Base-by-base conservation (phyloP, 1,140 invertebrate species). In the Drosophila rhopaloa region DNA sequence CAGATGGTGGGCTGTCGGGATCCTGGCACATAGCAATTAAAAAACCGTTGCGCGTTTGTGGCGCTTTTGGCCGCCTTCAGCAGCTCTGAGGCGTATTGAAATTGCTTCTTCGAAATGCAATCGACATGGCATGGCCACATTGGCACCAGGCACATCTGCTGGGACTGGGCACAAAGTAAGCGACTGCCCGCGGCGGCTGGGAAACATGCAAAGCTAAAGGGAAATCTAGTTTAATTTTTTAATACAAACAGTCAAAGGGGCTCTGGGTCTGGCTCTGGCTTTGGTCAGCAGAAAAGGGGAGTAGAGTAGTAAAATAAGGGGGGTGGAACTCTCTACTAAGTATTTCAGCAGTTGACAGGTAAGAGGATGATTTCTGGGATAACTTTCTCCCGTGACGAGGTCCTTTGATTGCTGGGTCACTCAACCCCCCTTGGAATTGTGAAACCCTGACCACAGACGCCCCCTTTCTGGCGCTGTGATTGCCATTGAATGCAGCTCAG, bases 201-300 rank as follows among this genome's bases (percentile, higher is more conserved):
- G 51, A 74, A 88, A 63, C 82, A 86, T 86, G 70, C 74, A 86
- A 86, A 82, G 80, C 83, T 83, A 88, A 83, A 80, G 84, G 84
- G 83, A 89, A 88, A 88, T 89, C 83, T 83, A 89, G 83, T 88
- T 88, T 88, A 89, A 88, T 89, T 88, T 88, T 88, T 89, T 83
- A 77, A 83, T 83, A 83, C 82, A 75, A 86, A 77, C 71, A 68
- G 79, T 86, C 82, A 86, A 86, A 86, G 79, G 67, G 65, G 73
- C 41, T 32, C 29, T 32, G 29, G 29, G 29, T 32, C 6, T 32
- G 14, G 43, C 41, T 41, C 13, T 37, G 73, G 43, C 41, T 41
- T 11, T 37, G 73, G 40, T 50, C 51, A 50, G 47, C 60, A 47
- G 37, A 46, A 19, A 24, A 40, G n/a, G 16, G 56, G 24, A 27